Evolutionary conservation across 2,113 vertebrate genomes (phyloP).

Genomic region (Tautogolabrus adspersus): DNA sequence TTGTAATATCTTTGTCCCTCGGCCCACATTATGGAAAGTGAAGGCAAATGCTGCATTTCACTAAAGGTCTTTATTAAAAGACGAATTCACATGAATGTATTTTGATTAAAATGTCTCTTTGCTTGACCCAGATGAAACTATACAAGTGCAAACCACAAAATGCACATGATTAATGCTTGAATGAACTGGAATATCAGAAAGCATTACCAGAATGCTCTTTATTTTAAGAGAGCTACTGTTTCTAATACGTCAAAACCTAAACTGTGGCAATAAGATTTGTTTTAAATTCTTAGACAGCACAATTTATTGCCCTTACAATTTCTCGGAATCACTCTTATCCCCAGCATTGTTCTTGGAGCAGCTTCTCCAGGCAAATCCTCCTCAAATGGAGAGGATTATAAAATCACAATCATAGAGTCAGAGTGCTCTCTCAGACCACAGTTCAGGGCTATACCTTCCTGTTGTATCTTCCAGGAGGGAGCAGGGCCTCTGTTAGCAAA

Average conservation of each 20-base stretch:
- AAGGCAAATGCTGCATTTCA: conserved; percentile 35
- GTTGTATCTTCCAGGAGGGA: conserved; percentile 30
- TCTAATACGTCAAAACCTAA: not conserved
- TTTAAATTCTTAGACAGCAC: not conserved
- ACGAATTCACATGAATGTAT: conserved; percentile 28
- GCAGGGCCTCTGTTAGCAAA: conserved; percentile 25
- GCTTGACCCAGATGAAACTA: conserved; percentile 27
- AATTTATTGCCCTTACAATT: conserved; percentile 24
- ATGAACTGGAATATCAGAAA: conserved; percentile 21
- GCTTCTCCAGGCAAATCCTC: conserved; percentile 43
- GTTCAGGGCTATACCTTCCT: conserved; percentile 48
- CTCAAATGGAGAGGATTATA: conserved; percentile 58
- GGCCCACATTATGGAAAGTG: conserved; percentile 45
- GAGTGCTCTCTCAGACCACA: conserved; percentile 45
- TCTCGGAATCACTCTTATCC: conserved; percentile 17
- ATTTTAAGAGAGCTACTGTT: conserved; percentile 4
- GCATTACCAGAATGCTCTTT: not conserved
- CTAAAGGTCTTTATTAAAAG: conserved; percentile 26
- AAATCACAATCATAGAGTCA: conserved; percentile 36
- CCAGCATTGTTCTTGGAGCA: conserved; percentile 44
- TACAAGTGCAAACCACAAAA: conserved; percentile 2
- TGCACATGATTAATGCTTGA: conserved; percentile 5
- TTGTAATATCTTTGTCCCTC: conserved; percentile 65
- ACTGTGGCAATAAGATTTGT: conserved; percentile 3
- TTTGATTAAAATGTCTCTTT: conserved; percentile 39